Conservation (phyloP, 2,888 invertebrate species). For the Eumacrocentrus americanus region DNA sequence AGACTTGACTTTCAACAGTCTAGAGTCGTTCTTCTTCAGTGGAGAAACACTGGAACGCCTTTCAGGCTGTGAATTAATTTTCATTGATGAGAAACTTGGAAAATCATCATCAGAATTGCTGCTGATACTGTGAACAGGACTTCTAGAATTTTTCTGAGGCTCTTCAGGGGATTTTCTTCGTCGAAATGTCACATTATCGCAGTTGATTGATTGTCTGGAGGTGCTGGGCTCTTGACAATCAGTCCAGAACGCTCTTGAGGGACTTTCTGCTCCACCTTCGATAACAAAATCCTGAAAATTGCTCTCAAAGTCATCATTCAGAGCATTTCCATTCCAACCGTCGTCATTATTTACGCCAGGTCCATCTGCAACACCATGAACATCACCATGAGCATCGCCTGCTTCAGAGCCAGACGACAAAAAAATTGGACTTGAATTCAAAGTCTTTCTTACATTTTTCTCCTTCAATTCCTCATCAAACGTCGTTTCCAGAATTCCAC, state of each 20-base stretch:
- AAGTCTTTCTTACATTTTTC: not conserved
- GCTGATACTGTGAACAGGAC: not conserved
- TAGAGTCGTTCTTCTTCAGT: constrained; percentile 22
- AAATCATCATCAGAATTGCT: constrained; percentile 5
- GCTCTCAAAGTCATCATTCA: not conserved
- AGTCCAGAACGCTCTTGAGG: not conserved
- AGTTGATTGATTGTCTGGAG: not conserved
- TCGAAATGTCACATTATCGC: not conserved
- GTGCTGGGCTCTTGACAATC: not conserved
- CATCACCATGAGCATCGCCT: constrained; percentile 10
- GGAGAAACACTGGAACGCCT: constrained; percentile 2
- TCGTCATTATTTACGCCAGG: no score
- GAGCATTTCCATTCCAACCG: no score
- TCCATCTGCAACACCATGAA: constrained; percentile 1
- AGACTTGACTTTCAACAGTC: constrained; percentile 41
- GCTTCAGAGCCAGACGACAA: constrained; percentile 37
- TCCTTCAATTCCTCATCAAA: not conserved
- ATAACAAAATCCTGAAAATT: not conserved
- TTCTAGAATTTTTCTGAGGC: not conserved
- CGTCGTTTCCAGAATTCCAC: not conserved
- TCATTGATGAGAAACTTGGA: not conserved
- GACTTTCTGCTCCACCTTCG: constrained; percentile 2
- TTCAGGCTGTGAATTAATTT: not conserved
- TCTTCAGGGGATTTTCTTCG: not conserved
- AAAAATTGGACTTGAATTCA: constrained; percentile 35